Conservation (phyloP, 2,888 invertebrate species). For the Eupithecia centaureata region DNA sequence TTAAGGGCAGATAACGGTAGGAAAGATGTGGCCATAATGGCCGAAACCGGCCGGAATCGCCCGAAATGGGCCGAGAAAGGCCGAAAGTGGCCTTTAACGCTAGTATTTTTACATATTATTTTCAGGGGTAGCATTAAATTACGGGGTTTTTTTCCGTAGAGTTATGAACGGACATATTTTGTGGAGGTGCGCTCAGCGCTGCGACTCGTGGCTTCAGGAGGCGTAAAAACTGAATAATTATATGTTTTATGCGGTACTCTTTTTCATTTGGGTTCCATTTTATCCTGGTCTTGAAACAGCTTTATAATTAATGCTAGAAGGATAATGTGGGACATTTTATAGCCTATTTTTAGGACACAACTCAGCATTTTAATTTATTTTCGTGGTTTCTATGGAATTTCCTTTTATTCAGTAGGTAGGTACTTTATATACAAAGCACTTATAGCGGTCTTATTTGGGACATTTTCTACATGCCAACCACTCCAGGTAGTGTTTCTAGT, state of each 20-base stretch:
- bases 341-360: constrained; percentile 34
- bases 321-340: constrained; percentile 49
- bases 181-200: constrained; percentile 68
- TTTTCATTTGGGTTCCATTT: constrained; percentile 59
- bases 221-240: constrained; percentile 69
- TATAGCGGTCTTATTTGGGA: not conserved
- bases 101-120: constrained; percentile 80
- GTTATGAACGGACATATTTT: constrained; percentile 79
- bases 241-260: constrained; percentile 59
- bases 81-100: constrained; percentile 59
- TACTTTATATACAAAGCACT: not conserved
- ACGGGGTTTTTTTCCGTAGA: constrained; percentile 68
- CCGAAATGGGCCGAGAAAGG: constrained; percentile 64
- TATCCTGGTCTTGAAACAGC: constrained; percentile 49
- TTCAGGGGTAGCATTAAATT: constrained; percentile 75
- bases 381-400: not conserved
- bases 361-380: not conserved
- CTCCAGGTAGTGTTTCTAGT: not conserved
- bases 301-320: constrained; percentile 49
- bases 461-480: not conserved
- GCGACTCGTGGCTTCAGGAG: constrained; percentile 67
- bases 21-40: constrained; percentile 73
- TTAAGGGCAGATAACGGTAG: constrained; percentile 71
- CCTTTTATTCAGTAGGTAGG: too few species aligned
- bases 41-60: constrained; percentile 66